A percentile compares a stretch with the other conserved stretches of the same genome.
These are phyloP conservation scores for Trissolcus basalis DNA, from an alignment of 1,140 invertebrate species.

Conservation along the genomic window DNA sequence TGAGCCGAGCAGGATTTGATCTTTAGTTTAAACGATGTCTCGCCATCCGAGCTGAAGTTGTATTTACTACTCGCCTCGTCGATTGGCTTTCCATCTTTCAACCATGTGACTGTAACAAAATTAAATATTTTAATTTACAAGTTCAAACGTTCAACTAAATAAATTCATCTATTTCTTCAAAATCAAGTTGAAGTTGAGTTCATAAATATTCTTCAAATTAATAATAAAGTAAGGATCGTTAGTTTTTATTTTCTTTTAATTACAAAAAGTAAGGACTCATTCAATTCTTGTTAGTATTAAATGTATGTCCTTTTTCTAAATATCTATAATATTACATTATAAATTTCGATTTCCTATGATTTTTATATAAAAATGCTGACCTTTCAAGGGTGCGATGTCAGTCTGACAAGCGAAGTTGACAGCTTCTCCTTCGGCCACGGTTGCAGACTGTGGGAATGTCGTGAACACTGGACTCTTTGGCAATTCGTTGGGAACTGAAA, in stretches of 20 bases:
- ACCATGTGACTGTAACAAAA: conserved; percentile 81
- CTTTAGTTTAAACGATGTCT: conserved; percentile 84
- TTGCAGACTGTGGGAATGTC: conserved; percentile 92
- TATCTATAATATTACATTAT: too few species aligned
- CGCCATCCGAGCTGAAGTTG: conserved; percentile 87
- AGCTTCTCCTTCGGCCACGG: conserved; percentile 87
- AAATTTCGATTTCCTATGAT: too few species aligned
- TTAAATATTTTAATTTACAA: neutral
- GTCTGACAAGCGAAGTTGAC: conserved; percentile 88
- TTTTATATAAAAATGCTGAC: conserved; percentile 73
- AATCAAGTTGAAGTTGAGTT: too few species aligned
- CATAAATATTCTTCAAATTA: too few species aligned
- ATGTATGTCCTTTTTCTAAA: too few species aligned
- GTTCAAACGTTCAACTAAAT: too few species aligned
- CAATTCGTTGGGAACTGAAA: conserved; percentile 91
- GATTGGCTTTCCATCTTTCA: conserved; percentile 92
- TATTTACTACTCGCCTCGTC: conserved; percentile 85
- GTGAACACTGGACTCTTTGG: conserved; percentile 88
- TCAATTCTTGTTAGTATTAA: too few species aligned
- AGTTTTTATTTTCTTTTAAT: conserved; percentile 1
- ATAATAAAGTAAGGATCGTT: too few species aligned
- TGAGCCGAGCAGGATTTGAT: conserved; percentile 85
- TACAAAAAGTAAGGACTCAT: too few species aligned
- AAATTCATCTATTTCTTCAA: too few species aligned
- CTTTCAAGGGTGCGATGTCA: conserved; percentile 82